phyloP scores from a whole-genome alignment of 2,888 invertebrate species.

The Acholoe squamosa region DNA sequence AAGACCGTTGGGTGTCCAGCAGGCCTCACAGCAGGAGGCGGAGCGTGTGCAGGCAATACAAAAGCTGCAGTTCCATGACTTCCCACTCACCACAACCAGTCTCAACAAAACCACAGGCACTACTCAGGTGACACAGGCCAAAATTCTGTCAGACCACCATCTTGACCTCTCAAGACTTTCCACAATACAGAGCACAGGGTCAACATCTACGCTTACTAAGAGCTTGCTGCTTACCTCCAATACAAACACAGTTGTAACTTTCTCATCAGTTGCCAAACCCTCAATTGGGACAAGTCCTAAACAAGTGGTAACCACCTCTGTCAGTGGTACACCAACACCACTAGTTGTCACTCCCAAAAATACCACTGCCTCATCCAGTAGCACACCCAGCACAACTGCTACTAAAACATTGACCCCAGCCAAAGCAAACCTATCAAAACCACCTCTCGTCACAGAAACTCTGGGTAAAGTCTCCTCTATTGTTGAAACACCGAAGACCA shows the following conservation, averaged over 20 bases:
- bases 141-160: constrained; percentile 51
- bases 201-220: constrained; percentile 1
- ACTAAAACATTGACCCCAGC: background rate
- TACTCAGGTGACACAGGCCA: constrained; percentile 73
- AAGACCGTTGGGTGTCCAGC: background rate
- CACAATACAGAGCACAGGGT: constrained; percentile 9
- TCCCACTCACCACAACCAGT: constrained; percentile 76
- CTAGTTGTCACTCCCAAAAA: background rate
- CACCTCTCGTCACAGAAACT: constrained; percentile 71
- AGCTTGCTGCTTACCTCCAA: constrained; percentile 37
- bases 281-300: background rate
- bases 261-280: constrained; percentile 33
- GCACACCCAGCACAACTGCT: background rate
- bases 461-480: constrained; percentile 77
- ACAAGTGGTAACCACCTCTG: background rate
- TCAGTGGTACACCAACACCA: background rate
- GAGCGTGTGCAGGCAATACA: constrained; percentile 76
- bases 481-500: constrained; percentile 69
- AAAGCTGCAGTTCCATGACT: constrained; percentile 79
- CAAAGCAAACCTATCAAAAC: background rate
- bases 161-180: constrained; percentile 50
- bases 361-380: background rate
- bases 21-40: constrained; percentile 57
- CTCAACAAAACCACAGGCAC: constrained; percentile 69
- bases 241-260: constrained; percentile 55